phyloP scores from a whole-genome alignment of 2,888 invertebrate species.

The Morpho helenor region DNA sequence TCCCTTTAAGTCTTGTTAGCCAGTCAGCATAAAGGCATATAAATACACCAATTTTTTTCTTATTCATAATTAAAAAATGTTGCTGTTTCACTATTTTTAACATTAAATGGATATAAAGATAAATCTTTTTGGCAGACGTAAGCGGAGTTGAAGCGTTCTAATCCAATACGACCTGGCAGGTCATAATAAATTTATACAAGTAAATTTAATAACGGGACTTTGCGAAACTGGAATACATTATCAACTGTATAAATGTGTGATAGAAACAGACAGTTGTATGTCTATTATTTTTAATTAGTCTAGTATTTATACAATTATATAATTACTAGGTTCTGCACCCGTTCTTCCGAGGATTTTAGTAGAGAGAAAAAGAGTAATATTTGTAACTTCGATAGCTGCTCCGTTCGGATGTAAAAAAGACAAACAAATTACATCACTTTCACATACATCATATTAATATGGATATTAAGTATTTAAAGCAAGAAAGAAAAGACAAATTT shows the following conservation, averaged over 20 bases:
- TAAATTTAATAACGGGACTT: conserved; percentile 16
- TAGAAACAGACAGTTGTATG: background rate
- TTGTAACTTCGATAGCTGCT: too few species aligned
- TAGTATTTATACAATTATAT: background rate
- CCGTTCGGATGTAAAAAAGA: too few species aligned
- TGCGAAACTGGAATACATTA: conserved; percentile 9
- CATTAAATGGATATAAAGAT: background rate
- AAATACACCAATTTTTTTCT: background rate
- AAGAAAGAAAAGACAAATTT: too few species aligned
- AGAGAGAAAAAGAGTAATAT: too few species aligned
- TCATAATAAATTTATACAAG: conserved; percentile 19
- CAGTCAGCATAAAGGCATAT: too few species aligned
- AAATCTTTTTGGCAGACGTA: conserved; percentile 16
- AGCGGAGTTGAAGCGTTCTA: conserved; percentile 19
- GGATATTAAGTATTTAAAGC: too few species aligned
- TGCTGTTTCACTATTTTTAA: background rate
- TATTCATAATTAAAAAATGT: background rate
- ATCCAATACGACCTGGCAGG: conserved; percentile 18
- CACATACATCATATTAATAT: too few species aligned
- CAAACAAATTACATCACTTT: too few species aligned
- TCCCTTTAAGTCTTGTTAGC: too few species aligned
- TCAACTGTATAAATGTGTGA: conserved; percentile 1
- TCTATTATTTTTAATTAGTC: too few species aligned
- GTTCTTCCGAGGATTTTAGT: too few species aligned
- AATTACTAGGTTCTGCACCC: too few species aligned